Evolutionary conservation across 2,797 vertebrate species (phyloP).

Genomic region (Phalanger gymnotis): DNA sequence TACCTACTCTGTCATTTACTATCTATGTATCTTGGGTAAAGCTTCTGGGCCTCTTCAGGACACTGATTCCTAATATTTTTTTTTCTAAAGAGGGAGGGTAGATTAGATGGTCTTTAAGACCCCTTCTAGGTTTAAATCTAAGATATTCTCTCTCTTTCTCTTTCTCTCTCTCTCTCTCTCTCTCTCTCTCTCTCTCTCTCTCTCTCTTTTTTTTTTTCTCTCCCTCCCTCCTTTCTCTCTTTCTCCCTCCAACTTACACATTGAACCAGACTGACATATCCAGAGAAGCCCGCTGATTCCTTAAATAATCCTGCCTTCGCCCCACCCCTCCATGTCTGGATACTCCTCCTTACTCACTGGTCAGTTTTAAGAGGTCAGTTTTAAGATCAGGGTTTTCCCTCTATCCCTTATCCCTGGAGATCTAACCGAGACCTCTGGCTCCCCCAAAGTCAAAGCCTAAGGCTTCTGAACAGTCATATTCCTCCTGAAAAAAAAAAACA

Average conservation of each 20-base stretch:
- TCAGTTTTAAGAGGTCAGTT: background rate
- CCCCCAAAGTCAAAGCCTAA: background rate
- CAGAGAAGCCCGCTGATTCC: background rate
- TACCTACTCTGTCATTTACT: background rate
- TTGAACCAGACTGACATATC: background rate
- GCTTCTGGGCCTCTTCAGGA: background rate
- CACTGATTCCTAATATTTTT: background rate
- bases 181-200: no score
- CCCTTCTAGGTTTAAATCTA: background rate
- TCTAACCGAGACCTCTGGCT: background rate
- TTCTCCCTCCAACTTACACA: background rate
- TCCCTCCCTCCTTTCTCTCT: background rate
- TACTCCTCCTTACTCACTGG: background rate
- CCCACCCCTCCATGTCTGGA: background rate
- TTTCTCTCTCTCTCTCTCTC: background rate
- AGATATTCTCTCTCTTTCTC: no score
- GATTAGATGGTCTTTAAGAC: background rate
- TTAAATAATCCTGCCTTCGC: background rate
- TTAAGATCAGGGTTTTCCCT: background rate
- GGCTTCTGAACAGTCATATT: background rate
- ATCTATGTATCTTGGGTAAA: background rate
- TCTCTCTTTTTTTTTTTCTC: background rate
- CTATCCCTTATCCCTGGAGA: background rate
- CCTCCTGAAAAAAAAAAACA: background rate
- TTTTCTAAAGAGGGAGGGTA: background rate